A percentile compares a stretch with the other conserved stretches of the same genome.
These are phyloP conservation scores for Dynastes grantii DNA, from an alignment of 2,888 invertebrate genomes.

Conservation along the genomic window DNA sequence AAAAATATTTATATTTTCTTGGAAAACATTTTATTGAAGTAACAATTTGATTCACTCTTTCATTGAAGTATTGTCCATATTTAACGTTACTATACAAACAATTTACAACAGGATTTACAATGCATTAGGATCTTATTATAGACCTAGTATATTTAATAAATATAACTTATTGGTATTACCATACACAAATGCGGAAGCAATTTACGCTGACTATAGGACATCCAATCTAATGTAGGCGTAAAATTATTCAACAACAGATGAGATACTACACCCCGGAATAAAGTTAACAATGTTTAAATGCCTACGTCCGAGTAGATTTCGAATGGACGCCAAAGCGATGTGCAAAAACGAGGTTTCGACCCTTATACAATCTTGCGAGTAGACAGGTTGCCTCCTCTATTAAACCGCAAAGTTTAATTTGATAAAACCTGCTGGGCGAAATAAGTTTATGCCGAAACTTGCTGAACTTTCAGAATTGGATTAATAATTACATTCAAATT, in stretches of 20 bases:
- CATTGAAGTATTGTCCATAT: too few species aligned
- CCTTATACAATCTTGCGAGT: too few species aligned
- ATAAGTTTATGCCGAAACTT: neutral
- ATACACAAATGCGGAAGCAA: too few species aligned
- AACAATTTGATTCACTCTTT: too few species aligned
- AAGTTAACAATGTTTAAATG: neutral
- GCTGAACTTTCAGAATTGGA: neutral
- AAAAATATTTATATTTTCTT: too few species aligned
- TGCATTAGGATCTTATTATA: too few species aligned
- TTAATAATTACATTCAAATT: neutral
- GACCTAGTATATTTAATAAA: too few species aligned
- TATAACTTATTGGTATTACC: too few species aligned
- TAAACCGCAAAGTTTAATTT: constrained; percentile 8
- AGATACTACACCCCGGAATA: neutral
- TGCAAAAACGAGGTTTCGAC: neutral
- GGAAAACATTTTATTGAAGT: too few species aligned
- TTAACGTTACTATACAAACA: too few species aligned
- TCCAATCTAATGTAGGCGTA: neutral
- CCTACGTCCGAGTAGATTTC: neutral
- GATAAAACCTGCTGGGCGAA: neutral
- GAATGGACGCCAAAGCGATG: neutral
- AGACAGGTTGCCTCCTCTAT: neutral
- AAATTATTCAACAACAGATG: neutral
- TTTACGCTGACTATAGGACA: too few species aligned
- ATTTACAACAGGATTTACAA: too few species aligned